Base-by-base conservation (phyloP, 2,113 vertebrate genomes). In the Scopus umbretta region DNA sequence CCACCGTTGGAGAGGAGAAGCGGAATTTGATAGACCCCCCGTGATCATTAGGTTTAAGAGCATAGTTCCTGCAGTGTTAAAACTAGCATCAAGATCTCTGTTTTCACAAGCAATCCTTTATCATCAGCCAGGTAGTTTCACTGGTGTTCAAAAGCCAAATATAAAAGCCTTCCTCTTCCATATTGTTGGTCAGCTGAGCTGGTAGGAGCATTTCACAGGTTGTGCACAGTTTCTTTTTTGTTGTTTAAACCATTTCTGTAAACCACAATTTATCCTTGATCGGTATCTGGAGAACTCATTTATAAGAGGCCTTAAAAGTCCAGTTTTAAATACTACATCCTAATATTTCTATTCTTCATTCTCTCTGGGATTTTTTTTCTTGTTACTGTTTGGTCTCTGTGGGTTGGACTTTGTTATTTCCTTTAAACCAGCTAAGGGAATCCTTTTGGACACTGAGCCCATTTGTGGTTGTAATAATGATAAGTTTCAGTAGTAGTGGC, bases 391-490 rank as follows among this genome's bases (percentile, higher is more conserved):
- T 89, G 80, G 80, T 94, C 78, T 96, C 76, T 96, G 42, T 8
- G 61, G 50, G 30, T 95, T 97, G 91, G 84, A 84, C n/a, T 59
- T 80, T 36, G 27, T 62, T 86, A 66, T 53, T 83, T 71, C 40
- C 26, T 91, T 94, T 74, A 87, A 96, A 86, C 52, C n/a, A 56
- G 50, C 78, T 92, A 86, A 96, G 93, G 90, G 91, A 97, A 97
- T 97, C 96, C 91, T 98, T 94, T 97, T 97, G 92, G 92, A 97
- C 95, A 94, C 90, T 88, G 96, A 95, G 89, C 88, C 93, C 96
- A 75, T 98, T 97, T 98, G 97, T 25, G 91, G 97, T 98, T 98
- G 97, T 98, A 98, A 97, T 96, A 98, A 98, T 95, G 86, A 91
- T 94, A 97, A 96, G 75, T 98, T 98, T 98, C 96, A 96, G 96